phyloP scores from a whole-genome alignment of 2,888 invertebrate species.

The Trissoscelio sp. region DNA sequence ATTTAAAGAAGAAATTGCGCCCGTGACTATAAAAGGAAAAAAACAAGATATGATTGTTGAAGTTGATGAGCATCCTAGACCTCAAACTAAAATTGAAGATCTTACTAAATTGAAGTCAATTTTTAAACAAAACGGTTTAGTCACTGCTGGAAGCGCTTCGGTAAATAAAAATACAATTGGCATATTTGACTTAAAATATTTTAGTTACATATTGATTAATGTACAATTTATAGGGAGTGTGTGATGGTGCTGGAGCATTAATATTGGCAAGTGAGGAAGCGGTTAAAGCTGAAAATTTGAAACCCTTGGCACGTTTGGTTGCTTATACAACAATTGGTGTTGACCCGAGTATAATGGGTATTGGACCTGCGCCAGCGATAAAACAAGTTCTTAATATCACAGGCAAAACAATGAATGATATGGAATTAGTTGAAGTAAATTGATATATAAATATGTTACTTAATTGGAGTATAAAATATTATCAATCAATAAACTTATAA shows the following conservation, averaged over 20 bases:
- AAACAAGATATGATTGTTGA: conserved; percentile 91
- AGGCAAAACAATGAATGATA: conserved; percentile 91
- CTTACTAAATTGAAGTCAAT: conserved; percentile 94
- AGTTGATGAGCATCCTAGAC: conserved; percentile 97
- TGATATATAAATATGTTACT: neutral
- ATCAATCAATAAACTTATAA: too few species aligned
- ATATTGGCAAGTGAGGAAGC: conserved; percentile 96
- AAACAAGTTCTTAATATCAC: conserved; percentile 91
- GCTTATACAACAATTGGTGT: conserved; percentile 97
- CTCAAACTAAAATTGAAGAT: conserved; percentile 93
- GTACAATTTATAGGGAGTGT: conserved; percentile 90
- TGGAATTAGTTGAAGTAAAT: conserved; percentile 95
- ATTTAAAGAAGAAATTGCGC: conserved; percentile 95
- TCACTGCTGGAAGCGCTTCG: conserved; percentile 97
- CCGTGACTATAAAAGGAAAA: conserved; percentile 93
- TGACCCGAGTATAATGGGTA: conserved; percentile 99
- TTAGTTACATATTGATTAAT: conserved; percentile 15
- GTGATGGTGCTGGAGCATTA: conserved; percentile 98
- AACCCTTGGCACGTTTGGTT: conserved; percentile 91
- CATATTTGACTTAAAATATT: neutral
- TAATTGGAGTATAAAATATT: neutral
- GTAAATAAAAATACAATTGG: conserved; percentile 85
- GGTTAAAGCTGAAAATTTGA: conserved; percentile 85
- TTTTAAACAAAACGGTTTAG: conserved; percentile 97
- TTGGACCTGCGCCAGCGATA: conserved; percentile 98